Base-by-base conservation (phyloP, 2,888 invertebrate genomes). In the Caenorhabditis doughertyi region DNA sequence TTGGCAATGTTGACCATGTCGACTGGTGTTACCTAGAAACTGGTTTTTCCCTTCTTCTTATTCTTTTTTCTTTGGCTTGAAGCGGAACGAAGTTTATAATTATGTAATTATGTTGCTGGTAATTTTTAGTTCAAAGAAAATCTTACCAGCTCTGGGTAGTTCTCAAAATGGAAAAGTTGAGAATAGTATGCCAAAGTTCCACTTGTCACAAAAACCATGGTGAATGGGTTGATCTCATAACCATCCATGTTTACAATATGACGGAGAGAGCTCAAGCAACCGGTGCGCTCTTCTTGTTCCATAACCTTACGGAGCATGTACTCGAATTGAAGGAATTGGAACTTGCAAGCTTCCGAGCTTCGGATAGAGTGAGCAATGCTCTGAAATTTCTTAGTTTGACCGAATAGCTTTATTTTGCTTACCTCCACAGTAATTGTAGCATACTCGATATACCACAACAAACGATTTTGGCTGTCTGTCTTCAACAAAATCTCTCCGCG, bases 361-460 rank as follows among this genome's bases (percentile, higher is more conserved):
- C 84, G 81, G 62, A 90, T 85, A 2, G 86, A 86, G 55, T 91
- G 90, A 27, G 91, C 89, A 39, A 91, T 89, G 21, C 86, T 87
- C 90, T 89, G 67, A 44, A 89, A 86, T 18, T 47, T 55, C 2
- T 55, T 53, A 21, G 5, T 49, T 35, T 35, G 35, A 35, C 3
- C 9, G 16, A 16, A 13, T 18, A 23, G 3, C 29, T 44, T 32
- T 1, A 32, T 18, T 58, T 58, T n/a, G 27, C 2, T 18, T 64
- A 90, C 90, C 85, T 91, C 91, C 8, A 92, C 88, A 60, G 89
- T 89, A 42, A 92, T 89, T 0, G 91, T 87, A 1, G 85, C 87
- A 72, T 92, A 92, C 49, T 92, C 91, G 25, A 90, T 89, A 74
- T 85, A 91, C 91, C 91, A 92, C 16, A 92, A 81, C 4, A 91